Evolutionary conservation across 2,113 vertebrate species (phyloP).

Genomic region (Eonycteris spelaea): DNA sequence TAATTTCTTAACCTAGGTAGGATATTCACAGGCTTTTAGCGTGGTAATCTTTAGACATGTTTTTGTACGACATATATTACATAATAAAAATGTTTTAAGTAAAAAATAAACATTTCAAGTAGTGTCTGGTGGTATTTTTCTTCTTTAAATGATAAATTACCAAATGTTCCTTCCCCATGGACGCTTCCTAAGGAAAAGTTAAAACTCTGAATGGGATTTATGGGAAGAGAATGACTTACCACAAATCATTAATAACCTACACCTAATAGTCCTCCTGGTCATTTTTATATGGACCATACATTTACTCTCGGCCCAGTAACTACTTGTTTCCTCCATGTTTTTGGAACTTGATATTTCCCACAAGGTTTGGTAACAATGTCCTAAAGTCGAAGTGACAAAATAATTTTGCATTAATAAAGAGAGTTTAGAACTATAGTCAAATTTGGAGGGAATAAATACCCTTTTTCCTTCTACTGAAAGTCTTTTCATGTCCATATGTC

Average conservation of each 20-base stretch:
- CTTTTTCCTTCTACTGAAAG: constrained; percentile 17
- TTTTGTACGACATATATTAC: neutral
- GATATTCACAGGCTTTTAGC: neutral
- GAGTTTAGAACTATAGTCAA: constrained; percentile 51
- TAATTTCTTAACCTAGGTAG: constrained; percentile 6
- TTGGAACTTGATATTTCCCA: constrained; percentile 59
- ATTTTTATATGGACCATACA: constrained; percentile 2
- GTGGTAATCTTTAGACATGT: neutral
- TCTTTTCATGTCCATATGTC: neutral
- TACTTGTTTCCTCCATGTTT: neutral
- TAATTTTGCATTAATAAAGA: constrained; percentile 64
- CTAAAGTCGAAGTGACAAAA: constrained; percentile 46
- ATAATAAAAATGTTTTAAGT: constrained; percentile 18
- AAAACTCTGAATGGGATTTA: constrained; percentile 10
- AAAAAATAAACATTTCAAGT: neutral
- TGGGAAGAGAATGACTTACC: neutral
- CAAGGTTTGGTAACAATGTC: constrained; percentile 61
- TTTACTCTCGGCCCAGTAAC: neutral
- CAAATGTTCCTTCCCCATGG: neutral
- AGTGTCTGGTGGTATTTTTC: neutral
- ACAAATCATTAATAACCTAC: neutral
- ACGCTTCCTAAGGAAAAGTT: neutral
- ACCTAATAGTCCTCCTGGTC: neutral
- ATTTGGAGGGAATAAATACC: constrained; percentile 14
- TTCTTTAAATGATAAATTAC: neutral